These are phyloP conservation scores for Doris montereyensis DNA, from an alignment of 2,888 invertebrate species.

Conservation along the genomic window DNA sequence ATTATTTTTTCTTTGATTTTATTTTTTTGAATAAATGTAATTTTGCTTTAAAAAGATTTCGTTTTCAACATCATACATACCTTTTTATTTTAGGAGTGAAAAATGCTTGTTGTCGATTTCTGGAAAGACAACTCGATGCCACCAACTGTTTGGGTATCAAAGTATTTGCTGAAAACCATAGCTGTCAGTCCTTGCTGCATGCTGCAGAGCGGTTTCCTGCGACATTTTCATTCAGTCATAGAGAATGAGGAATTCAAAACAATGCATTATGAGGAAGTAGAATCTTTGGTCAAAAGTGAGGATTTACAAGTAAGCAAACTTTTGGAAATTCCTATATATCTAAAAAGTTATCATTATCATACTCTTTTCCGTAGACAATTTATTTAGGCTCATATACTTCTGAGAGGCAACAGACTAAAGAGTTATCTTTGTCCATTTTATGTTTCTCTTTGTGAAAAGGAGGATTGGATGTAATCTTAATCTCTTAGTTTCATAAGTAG, in stretches of 20 bases:
- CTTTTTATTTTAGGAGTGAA: slow-evolving; percentile 66
- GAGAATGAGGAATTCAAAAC: slow-evolving; percentile 68
- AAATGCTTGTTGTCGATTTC: slow-evolving; percentile 69
- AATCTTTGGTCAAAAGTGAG: slow-evolving; percentile 65
- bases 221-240: slow-evolving; percentile 67
- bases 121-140: slow-evolving; percentile 70
- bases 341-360: too few relatives aligned
- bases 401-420: too few relatives aligned
- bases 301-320: slow-evolving; percentile 65
- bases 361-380: too few relatives aligned
- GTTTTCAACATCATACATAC: not conserved
- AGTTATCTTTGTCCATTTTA: too few relatives aligned
- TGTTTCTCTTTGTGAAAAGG: too few relatives aligned
- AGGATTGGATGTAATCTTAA: too few relatives aligned
- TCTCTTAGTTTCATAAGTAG: too few relatives aligned
- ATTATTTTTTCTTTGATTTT: too few relatives aligned
- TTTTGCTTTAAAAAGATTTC: not conserved
- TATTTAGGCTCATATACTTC: too few relatives aligned
- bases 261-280: slow-evolving; percentile 63
- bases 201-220: slow-evolving; percentile 66
- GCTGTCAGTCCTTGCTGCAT: slow-evolving; percentile 59
- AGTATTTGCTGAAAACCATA: slow-evolving; percentile 71
- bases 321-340: not conserved
- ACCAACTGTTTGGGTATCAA: slow-evolving; percentile 71
- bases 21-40: too few relatives aligned